These are phyloP conservation scores for Spea multiplicata DNA, from an alignment of 2,113 vertebrate species.

Conservation along the genomic window DNA sequence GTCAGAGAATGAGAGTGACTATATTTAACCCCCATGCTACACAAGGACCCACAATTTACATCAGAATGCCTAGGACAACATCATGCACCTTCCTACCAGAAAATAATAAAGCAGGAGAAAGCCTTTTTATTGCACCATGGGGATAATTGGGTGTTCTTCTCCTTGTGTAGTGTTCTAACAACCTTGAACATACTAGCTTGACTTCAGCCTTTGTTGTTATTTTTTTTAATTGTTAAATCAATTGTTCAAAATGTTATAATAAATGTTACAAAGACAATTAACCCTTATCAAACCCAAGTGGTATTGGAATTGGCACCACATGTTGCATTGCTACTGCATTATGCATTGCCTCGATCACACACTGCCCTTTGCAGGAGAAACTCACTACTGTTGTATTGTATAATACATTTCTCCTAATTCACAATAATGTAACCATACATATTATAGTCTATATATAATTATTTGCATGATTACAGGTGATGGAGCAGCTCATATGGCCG, in stretches of 20 bases:
- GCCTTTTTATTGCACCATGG: constrained; percentile 41
- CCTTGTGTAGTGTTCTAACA: constrained; percentile 37
- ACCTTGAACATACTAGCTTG: constrained; percentile 48
- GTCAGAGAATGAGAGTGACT: constrained; percentile 44
- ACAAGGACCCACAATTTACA: constrained; percentile 23
- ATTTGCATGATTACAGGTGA: no score
- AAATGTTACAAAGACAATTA: constrained; percentile 34
- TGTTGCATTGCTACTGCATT: no score
- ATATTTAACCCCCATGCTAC: constrained; percentile 38
- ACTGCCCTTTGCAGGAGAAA: no score
- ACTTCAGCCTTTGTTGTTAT: constrained; percentile 27
- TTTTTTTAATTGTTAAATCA: constrained; percentile 47
- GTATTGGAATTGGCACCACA: no score
- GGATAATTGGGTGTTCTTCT: constrained; percentile 45
- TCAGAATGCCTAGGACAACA: constrained; percentile 20
- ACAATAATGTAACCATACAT: no score
- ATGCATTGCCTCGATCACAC: no score
- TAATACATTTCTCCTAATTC: no score
- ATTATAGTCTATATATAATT: no score
- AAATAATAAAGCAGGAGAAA: constrained; percentile 42
- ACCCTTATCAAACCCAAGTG: background rate
- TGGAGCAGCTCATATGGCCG: no score
- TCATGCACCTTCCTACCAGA: constrained; percentile 36
- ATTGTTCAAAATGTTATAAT: constrained; percentile 31
- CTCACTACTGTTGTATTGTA: no score